Conservation (phyloP, 2,888 invertebrate genomes). For the Panorpa germanica region DNA sequence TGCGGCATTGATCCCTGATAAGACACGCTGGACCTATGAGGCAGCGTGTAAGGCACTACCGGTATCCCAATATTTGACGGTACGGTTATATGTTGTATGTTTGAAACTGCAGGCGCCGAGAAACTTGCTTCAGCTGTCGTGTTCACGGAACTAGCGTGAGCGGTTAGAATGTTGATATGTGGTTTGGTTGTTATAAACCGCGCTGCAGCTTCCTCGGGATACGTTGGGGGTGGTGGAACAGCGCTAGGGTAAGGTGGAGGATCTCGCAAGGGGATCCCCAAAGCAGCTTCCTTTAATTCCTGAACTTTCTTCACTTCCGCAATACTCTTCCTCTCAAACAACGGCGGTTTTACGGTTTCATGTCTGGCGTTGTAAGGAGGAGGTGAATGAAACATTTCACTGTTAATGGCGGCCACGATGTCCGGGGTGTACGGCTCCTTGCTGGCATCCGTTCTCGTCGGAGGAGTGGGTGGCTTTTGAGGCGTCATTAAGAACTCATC, state of each 20-base stretch:
- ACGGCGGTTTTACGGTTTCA: conserved; percentile 29
- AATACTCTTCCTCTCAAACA: conserved; percentile 17
- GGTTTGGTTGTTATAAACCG: conserved; percentile 60
- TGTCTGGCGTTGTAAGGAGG: conserved; percentile 48
- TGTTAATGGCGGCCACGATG: conserved; percentile 22
- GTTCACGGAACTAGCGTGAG: conserved; percentile 51
- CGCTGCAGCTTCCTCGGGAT: conserved; percentile 52
- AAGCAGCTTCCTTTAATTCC: conserved; percentile 13
- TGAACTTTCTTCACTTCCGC: conserved; percentile 9
- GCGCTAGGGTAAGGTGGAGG: conserved; percentile 44
- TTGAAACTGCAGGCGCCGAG: conserved; percentile 25
- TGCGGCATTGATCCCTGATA: conserved; percentile 5
- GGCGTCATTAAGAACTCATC: conserved; percentile 24
- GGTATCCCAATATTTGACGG: conserved; percentile 22
- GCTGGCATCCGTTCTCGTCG: conserved; percentile 46
- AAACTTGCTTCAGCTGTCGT: conserved; percentile 38
- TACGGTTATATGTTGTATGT: conserved; percentile 11
- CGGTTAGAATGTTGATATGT: conserved; percentile 56
- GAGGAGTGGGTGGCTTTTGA: conserved; percentile 44
- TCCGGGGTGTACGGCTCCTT: conserved; percentile 26
- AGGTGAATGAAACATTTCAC: conserved; percentile 31
- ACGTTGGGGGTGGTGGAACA: conserved; percentile 20
- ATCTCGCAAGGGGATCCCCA: conserved; percentile 26
- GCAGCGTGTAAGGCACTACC: conserved; percentile 25
- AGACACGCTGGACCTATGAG: not conserved